phyloP scores from a whole-genome alignment of 2,113 vertebrate genomes.

The Panthera leo region DNA sequence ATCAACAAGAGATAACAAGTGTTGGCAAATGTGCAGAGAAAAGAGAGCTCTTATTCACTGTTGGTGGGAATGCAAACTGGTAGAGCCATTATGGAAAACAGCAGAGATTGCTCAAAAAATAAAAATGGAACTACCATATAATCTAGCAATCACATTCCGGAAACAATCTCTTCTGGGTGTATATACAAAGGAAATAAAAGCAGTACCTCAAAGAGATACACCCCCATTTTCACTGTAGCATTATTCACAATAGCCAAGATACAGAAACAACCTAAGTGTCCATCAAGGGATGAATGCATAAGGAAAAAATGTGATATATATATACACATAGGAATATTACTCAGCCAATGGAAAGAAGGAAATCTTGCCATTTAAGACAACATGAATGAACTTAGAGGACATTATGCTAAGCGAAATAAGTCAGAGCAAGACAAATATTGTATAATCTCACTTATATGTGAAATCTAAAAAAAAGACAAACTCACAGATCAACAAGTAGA shows the following conservation, averaged over 20 bases:
- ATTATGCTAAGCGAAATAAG: neutral
- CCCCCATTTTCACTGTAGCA: neutral
- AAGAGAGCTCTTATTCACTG: neutral
- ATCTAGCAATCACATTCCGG: neutral
- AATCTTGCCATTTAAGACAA: neutral
- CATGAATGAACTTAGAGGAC: neutral
- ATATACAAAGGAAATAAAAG: neutral
- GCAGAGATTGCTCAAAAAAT: neutral
- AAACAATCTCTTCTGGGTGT: neutral
- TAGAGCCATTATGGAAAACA: neutral
- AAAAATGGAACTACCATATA: neutral
- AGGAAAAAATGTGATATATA: neutral
- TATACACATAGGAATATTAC: neutral
- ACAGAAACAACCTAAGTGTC: neutral
- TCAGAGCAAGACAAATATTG: neutral
- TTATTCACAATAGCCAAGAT: neutral
- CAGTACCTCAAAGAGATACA: neutral
- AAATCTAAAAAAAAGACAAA: neutral
- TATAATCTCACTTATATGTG: neutral
- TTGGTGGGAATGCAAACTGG: neutral
- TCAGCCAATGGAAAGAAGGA: neutral
- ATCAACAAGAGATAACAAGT: neutral
- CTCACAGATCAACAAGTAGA: neutral
- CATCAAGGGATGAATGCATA: neutral
- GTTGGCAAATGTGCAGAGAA: neutral